Base-by-base conservation (phyloP, 2,113 vertebrate species). In the Brachypodius melanocephalos region DNA sequence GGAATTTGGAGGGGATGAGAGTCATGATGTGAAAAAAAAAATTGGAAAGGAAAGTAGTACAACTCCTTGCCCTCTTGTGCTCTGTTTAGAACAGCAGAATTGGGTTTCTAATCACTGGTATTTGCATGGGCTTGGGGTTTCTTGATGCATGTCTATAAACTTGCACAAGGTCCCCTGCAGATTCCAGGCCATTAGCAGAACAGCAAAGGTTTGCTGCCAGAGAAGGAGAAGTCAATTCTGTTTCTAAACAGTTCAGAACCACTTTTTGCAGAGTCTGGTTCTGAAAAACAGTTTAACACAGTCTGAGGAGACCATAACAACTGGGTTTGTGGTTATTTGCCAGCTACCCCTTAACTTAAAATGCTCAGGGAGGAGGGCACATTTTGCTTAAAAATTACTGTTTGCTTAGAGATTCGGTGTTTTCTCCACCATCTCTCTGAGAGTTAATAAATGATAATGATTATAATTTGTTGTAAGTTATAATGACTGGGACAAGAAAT, bases 301-400 rank as follows among this genome's bases (percentile, higher is more conserved):
- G 2, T 66, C n/a, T 74, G 19, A 51, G 67, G 31, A 68, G 38
- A 36, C 34, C 0, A 0, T 45, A 63, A 25, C 51, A 58, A 5
- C 14, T 36, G 45, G 4, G 9, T 59, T 86, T 87, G 26, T 91
- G 32, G 34, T 75, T 57, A 76, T 48, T 59, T 79, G 62, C 25
- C 59, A 71, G 26, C 22, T 80, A 49, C 40, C 34, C 13, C 66
- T 85, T 72, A 78, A 57, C 22, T 19, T 62, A 51, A 86, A 91
- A 73, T 68, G 4, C n/a, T 63, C 28, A 24, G 25, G 3, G 5
- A 82, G 12, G 11, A 74, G 40, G 19, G n/a, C 26, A 28, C 8
- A 3, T 87, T 89, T 62, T 74, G 31, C 40, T 93, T 61, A 68
- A 57, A 91, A 72, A 48, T 22, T 83, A 36, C 16, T 7, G 17